Base-by-base conservation (phyloP, 1,140 invertebrate species). In the Conopomorpha cramerella region DNA sequence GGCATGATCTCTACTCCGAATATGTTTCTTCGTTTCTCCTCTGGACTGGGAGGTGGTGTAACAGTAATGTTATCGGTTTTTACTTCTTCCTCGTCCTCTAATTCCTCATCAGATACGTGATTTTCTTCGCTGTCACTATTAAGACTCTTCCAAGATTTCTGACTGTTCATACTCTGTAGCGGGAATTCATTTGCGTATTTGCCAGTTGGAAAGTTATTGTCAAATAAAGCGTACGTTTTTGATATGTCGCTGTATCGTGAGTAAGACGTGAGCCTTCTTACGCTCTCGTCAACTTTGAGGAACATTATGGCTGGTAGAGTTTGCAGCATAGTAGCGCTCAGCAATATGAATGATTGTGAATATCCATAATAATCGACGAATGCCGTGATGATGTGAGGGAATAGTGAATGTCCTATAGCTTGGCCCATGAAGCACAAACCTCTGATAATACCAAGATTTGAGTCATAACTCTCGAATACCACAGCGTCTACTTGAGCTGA, bases 61-160 rank as follows among this genome's bases (percentile, higher is more conserved):
- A 67, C 59, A 8, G 58, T 71, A n/a, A n/a, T n/a, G n/a, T n/a
- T n/a, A 1, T 38, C 39, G 26, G 47, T 48, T 33, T 45, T 45
- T 14, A 55, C 51, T 14, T 58, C 41, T 19, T 60, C 56, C 37
- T 48, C 43, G 30, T 51, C 46, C 3, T 43, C 38, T n/a, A 59
- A 52, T 25, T 18, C 18, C 15, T 29, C 45, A 50, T 14, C 8
- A 10, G 17, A 36, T 7, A 39, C 34, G 28, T 58, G 45, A 32
- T 50, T 28, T 25, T 65, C 50, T 27, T 65, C 41, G 45, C 70
- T 72, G 41, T 76, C 68, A 38, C 74, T 70, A 4, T 70, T 73
- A 10, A 74, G 77, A 55, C 59, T 76, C 47, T 71, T 63, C 77
- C 77, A 79, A 42, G 59, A 61, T 59, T 77, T 78, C 41, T 58